These are phyloP conservation scores for Australoheros scitulus DNA, from an alignment of 2,113 vertebrate species.

Conservation along the genomic window DNA sequence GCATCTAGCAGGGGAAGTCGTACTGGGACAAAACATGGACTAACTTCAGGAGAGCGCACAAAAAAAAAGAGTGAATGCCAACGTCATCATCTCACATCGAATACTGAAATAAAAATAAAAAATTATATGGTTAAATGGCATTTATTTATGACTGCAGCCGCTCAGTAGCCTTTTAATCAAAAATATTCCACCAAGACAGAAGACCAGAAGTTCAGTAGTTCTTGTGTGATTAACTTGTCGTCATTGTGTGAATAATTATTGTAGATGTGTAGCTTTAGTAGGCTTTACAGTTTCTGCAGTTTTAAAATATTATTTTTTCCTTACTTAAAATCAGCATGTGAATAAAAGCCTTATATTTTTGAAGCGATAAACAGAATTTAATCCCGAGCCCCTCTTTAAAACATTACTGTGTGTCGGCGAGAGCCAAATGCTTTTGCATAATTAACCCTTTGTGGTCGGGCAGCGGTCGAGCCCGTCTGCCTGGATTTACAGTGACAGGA, in stretches of 20 bases:
- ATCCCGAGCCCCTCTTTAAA: constrained; percentile 25
- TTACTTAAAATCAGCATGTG: neutral
- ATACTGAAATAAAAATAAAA: neutral
- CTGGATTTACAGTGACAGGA: constrained; percentile 71
- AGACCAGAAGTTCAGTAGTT: neutral
- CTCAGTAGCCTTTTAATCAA: neutral
- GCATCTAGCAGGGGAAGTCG: neutral
- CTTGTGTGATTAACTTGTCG: neutral
- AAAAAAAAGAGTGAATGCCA: neutral
- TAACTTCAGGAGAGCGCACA: neutral
- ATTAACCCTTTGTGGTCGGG: constrained; percentile 75
- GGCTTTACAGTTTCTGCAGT: neutral
- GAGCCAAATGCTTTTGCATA: constrained; percentile 60
- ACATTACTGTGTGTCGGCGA: neutral
- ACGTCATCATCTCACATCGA: neutral
- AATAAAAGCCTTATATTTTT: neutral
- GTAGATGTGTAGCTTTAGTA: neutral
- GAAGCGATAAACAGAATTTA: neutral
- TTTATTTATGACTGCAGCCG: neutral
- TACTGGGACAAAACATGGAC: neutral
- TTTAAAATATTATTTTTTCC: neutral
- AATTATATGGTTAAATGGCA: neutral
- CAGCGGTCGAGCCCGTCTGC: constrained; percentile 47
- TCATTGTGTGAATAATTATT: neutral
- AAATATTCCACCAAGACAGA: neutral